Percentiles rank a stretch among this genome's conserved stretches.
Conservation (phyloP, 2,113 vertebrate species). For the Poeciliopsis turrubarensis region DNA sequence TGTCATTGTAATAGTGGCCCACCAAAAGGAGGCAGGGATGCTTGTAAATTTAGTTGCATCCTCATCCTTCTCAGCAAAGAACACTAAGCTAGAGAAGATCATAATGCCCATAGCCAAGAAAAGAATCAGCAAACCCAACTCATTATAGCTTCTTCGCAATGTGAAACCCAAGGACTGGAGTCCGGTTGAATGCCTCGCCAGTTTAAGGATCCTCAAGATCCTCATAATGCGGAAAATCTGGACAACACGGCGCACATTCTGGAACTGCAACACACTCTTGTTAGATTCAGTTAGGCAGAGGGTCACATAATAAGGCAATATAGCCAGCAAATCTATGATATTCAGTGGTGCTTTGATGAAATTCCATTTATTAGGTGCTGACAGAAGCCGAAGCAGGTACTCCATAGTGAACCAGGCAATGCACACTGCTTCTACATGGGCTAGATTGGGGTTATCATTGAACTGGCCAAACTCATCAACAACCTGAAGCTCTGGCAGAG, state of each 20-base stretch:
- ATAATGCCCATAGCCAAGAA: conserved; percentile 99
- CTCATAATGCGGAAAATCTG: conserved; percentile 99
- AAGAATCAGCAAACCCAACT: conserved; percentile 92
- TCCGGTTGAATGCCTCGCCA: conserved; percentile 95
- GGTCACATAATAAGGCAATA: conserved; percentile 96
- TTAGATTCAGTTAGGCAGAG: conserved; percentile 98
- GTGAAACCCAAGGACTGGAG: conserved; percentile 98
- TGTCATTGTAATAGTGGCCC: conserved; percentile 99
- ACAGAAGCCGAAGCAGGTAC: conserved; percentile 93
- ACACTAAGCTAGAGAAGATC: conserved; percentile 99
- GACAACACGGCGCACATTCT: conserved; percentile 95
- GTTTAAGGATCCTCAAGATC: conserved; percentile 95
- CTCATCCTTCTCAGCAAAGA: conserved; percentile 98
- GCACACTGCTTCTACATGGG: conserved; percentile 96
- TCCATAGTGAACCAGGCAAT: conserved; percentile 99
- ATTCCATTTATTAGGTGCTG: conserved; percentile 96
- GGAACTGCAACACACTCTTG: conserved; percentile 96
- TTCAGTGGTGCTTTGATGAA: conserved; percentile 98
- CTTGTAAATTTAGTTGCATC: conserved; percentile 98
- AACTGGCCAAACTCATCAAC: conserved; percentile 92
- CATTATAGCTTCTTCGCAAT: conserved; percentile 94
- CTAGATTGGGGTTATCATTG: conserved; percentile 93
- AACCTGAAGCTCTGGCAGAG: conserved; percentile 94
- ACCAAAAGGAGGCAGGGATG: conserved; percentile 99
- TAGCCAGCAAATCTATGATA: conserved; percentile 95